These are phyloP conservation scores for Trileptium ribeirensis DNA, from an alignment of 2,888 invertebrate genomes.

Conservation along the genomic window DNA sequence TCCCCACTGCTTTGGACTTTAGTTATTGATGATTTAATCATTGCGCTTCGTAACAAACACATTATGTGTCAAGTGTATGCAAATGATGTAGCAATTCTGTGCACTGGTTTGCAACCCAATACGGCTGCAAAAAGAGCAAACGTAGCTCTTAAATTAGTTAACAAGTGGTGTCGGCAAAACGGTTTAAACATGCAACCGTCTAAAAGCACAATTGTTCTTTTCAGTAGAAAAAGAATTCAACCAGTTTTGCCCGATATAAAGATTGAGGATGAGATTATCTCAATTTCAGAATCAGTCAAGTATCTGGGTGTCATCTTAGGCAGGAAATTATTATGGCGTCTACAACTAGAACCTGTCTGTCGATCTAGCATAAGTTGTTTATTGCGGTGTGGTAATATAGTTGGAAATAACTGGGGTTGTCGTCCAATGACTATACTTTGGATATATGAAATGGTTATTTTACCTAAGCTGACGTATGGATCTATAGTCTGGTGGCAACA, in stretches of 20 bases:
- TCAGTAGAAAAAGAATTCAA: neutral
- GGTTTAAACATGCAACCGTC: neutral
- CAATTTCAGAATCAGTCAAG: neutral
- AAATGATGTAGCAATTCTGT: neutral
- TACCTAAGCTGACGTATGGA: neutral
- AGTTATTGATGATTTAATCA: neutral
- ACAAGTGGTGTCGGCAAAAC: neutral
- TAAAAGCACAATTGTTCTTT: neutral
- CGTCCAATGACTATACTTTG: neutral
- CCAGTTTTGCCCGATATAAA: neutral
- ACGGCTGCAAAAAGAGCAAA: neutral
- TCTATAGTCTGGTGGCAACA: neutral
- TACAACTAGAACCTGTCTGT: neutral
- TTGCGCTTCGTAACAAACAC: neutral
- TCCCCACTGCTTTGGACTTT: neutral
- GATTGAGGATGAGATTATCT: neutral
- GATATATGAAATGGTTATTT: neutral
- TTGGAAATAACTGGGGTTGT: neutral
- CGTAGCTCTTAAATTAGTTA: neutral
- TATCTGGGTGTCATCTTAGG: neutral
- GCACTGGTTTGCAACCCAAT: neutral
- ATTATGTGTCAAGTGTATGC: neutral
- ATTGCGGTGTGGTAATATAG: neutral
- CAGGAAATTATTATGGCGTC: neutral
- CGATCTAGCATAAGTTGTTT: too few species aligned